Percentiles rank a stretch among this genome's conserved stretches.
These are phyloP conservation scores for Enteromius trimaculatus DNA, from an alignment of 2,797 vertebrate species.

Conservation along the genomic window DNA sequence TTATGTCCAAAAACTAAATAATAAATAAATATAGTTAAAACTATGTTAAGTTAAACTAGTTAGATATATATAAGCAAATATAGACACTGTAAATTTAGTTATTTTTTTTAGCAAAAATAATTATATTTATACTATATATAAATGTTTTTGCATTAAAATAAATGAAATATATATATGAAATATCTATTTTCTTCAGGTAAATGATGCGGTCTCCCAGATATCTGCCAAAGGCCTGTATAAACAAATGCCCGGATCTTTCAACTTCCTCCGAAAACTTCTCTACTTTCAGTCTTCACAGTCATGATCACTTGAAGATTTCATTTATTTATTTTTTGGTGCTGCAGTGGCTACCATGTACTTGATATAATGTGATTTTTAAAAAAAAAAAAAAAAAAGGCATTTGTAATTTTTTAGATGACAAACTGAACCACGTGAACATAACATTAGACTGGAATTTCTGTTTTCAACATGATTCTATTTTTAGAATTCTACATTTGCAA, in stretches of 20 bases:
- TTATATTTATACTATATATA: background rate
- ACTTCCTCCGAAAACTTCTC: slow-evolving; percentile 91
- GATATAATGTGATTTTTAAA: background rate
- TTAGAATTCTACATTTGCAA: background rate
- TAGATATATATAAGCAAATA: background rate
- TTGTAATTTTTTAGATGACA: background rate
- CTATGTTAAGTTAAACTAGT: background rate
- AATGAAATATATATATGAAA: background rate
- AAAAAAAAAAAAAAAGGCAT: background rate
- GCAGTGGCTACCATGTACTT: background rate
- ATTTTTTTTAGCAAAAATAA: background rate
- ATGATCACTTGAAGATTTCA: slow-evolving; percentile 13
- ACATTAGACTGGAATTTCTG: background rate
- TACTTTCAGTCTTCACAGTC: slow-evolving; percentile 74
- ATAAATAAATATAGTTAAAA: background rate
- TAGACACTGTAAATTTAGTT: background rate
- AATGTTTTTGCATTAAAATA: background rate
- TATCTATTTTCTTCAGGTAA: slow-evolving; percentile 79
- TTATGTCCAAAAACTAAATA: background rate
- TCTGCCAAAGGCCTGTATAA: slow-evolving; percentile 87
- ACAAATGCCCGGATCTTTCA: slow-evolving; percentile 93
- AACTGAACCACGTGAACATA: background rate
- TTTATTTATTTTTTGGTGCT: background rate
- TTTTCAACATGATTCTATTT: slow-evolving; percentile 3
- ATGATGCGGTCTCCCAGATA: slow-evolving; percentile 81